Base-by-base conservation (phyloP, 2,888 invertebrate species). In the Apodemia zela region DNA sequence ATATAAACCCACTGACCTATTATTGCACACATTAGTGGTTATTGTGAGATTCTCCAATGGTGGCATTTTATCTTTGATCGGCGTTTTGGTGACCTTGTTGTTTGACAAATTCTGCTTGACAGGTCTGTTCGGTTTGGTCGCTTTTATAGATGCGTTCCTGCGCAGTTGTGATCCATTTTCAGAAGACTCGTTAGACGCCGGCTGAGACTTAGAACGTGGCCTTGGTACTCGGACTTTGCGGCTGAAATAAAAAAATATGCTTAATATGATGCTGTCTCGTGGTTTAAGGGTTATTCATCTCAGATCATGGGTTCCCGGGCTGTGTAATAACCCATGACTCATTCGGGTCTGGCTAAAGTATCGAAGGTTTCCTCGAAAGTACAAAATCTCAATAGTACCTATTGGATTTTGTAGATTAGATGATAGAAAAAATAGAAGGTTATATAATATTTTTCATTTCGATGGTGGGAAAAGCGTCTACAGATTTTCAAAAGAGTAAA, bases 151-250 rank as follows among this genome's bases (percentile, higher is more conserved):
- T 0, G 85, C 87, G 67, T 84, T 81, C 1, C 87, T 75, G 0
- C 85, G 78, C 0, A 85, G 66, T n/a, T 73, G 73, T 0, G 79
- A 71, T 0, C 83, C 82, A 63, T 77, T 81, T 62, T 87, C 85
- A 0, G 79, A 69, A 0, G 87, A 84, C 5, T 87, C 88, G 71
- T 79, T 82, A 0, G 82, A 84, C 0, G 83, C 73, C 0, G 90
- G 89, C 69, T 90, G 89, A 0, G 90, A 91, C 21, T 85, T 84
- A 4, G 90, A 90, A 0, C 90, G 83, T 0, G 87, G 89, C 0
- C 87, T 79, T 0, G 80, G 80, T 0, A 68, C 73, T 49, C 80
- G 78, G 3, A 75, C 70, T 61, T 78, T 79, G 47, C 80, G 81
- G 61, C 78, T 79, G 72, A 15, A 67, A 65, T 21, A 18, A 45